phyloP scores from a whole-genome alignment of 2,797 vertebrate genomes.

The Ctenopoma kingsleyae region DNA sequence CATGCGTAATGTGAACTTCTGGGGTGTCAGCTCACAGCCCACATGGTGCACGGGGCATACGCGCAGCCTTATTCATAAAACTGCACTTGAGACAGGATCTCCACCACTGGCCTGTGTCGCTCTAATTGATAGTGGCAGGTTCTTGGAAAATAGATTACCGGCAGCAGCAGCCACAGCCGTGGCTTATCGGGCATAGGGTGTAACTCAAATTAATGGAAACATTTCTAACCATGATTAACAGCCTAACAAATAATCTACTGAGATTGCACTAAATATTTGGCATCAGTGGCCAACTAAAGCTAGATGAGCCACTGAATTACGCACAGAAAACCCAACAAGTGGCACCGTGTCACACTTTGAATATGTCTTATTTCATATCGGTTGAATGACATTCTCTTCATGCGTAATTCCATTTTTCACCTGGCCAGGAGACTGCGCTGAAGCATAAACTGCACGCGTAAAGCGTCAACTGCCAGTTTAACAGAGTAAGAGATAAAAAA shows the following conservation, averaged over 20 bases:
- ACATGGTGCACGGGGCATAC: conserved; percentile 16
- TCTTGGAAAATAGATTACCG: conserved; percentile 79
- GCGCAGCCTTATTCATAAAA: conserved; percentile 29
- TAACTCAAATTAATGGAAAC: conserved; percentile 6
- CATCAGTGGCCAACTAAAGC: background rate
- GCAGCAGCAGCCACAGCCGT: conserved; percentile 14
- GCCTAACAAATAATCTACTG: background rate
- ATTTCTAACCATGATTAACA: background rate
- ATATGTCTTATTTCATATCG: background rate
- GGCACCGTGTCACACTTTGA: background rate
- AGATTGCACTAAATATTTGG: background rate
- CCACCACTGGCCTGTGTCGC: conserved; percentile 26
- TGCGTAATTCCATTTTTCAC: background rate
- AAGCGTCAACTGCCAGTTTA: background rate
- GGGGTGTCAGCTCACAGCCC: background rate
- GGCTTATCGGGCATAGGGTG: conserved; percentile 25
- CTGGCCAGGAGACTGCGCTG: conserved; percentile 7
- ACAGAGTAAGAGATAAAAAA: background rate
- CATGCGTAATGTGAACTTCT: background rate
- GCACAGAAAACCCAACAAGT: background rate
- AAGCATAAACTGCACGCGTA: background rate
- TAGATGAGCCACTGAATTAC: conserved; percentile 30
- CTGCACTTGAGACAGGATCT: conserved; percentile 9
- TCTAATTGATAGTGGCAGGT: conserved; percentile 76
- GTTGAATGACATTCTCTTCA: background rate